These are phyloP conservation scores for Cheilinus undulatus DNA, from an alignment of 2,113 vertebrate species.

Conservation along the genomic window DNA sequence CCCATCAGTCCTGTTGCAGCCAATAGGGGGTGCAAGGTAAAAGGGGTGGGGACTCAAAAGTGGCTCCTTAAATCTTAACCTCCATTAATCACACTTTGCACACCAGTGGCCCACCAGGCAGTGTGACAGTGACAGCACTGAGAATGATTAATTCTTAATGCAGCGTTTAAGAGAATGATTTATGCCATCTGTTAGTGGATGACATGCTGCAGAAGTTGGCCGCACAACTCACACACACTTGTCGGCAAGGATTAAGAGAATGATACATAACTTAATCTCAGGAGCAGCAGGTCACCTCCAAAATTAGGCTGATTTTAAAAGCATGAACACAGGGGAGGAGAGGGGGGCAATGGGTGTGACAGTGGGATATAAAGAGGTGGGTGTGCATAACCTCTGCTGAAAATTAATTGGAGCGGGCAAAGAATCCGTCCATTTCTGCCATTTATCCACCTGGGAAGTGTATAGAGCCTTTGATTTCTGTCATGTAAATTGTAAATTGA, in stretches of 20 bases:
- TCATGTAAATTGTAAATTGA: too few species aligned
- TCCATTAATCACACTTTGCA: slow-evolving; percentile 87
- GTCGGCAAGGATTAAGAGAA: slow-evolving; percentile 82
- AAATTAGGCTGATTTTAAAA: slow-evolving; percentile 79
- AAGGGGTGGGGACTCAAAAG: slow-evolving; percentile 60
- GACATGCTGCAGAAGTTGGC: slow-evolving; percentile 78
- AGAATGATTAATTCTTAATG: slow-evolving; percentile 89
- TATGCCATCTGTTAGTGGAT: slow-evolving; percentile 86
- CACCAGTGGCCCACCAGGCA: slow-evolving; percentile 66
- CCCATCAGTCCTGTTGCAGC: slow-evolving; percentile 41
- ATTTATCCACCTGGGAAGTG: slow-evolving; percentile 5
- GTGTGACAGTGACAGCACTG: slow-evolving; percentile 80
- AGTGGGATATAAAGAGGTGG: slow-evolving; percentile 35
- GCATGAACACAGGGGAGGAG: slow-evolving; percentile 62
- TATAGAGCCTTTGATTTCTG: background rate
- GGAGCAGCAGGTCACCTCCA: slow-evolving; percentile 82
- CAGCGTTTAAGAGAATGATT: slow-evolving; percentile 87
- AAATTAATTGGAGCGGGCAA: slow-evolving; percentile 57
- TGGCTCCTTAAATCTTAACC: slow-evolving; percentile 76
- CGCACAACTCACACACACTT: slow-evolving; percentile 76
- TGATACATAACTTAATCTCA: slow-evolving; percentile 84
- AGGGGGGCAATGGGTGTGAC: slow-evolving; percentile 54
- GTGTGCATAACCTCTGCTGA: slow-evolving; percentile 61
- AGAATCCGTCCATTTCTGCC: slow-evolving; percentile 44
- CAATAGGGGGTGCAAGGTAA: slow-evolving; percentile 58